A percentile compares a stretch with the other conserved stretches of the same genome.
These are phyloP conservation scores for Cremastinae sp. DNA, from an alignment of 2,888 invertebrate genomes.

Conservation along the genomic window DNA sequence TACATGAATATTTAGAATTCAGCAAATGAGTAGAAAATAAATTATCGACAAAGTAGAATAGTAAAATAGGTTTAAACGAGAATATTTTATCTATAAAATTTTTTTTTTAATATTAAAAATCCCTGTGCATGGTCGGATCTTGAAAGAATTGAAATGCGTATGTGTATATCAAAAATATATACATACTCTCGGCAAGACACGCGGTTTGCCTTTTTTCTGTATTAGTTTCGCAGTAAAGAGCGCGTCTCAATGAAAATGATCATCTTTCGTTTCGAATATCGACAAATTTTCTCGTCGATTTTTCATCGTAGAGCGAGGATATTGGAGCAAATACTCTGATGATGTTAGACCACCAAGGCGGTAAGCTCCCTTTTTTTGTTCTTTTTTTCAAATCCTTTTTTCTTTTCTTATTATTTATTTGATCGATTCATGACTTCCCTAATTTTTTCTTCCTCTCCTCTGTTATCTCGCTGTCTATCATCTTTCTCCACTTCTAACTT, in stretches of 20 bases:
- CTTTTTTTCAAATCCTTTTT: slow-evolving; percentile 40
- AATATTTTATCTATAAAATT: slow-evolving; percentile 1
- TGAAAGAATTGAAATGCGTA: not conserved
- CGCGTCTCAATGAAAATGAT: slow-evolving; percentile 69
- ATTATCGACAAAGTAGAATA: slow-evolving; percentile 1
- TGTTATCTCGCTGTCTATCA: slow-evolving; percentile 26
- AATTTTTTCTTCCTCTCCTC: slow-evolving; percentile 13
- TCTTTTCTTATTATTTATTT: slow-evolving; percentile 57
- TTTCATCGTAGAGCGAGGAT: slow-evolving; percentile 92
- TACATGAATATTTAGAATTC: slow-evolving; percentile 32
- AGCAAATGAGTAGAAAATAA: not conserved
- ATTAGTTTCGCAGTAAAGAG: slow-evolving; percentile 72
- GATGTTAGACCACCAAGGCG: slow-evolving; percentile 96
- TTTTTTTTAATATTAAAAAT: slow-evolving; percentile 2
- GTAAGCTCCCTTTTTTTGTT: slow-evolving; percentile 84
- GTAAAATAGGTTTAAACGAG: not conserved
- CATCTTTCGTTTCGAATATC: slow-evolving; percentile 73
- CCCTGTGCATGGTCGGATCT: not conserved
- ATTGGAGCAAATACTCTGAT: slow-evolving; percentile 94
- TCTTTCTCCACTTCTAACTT: slow-evolving; percentile 25
- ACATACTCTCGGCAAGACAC: slow-evolving; percentile 61
- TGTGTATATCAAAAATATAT: not conserved
- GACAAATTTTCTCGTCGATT: slow-evolving; percentile 64
- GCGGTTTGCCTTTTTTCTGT: slow-evolving; percentile 65
- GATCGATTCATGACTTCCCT: slow-evolving; percentile 38